These are phyloP conservation scores for Drosophila orosa DNA, from an alignment of 1,140 invertebrate genomes.

Conservation along the genomic window DNA sequence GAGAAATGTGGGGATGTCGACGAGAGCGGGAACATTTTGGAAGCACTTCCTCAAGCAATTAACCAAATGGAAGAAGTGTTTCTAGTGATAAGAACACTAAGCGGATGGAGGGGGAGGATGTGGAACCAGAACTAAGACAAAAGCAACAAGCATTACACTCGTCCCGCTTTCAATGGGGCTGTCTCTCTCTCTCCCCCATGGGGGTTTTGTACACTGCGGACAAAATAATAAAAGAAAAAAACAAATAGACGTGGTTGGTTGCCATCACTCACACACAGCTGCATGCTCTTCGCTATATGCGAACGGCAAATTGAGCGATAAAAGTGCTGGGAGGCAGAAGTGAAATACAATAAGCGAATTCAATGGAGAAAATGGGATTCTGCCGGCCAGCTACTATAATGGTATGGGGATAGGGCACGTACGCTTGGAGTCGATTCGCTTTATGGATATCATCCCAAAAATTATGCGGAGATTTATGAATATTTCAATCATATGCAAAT, in stretches of 20 bases:
- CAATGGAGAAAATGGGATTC: slow-evolving; percentile 32
- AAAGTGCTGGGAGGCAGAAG: slow-evolving; percentile 31
- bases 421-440: slow-evolving; percentile 22
- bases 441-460: slow-evolving; percentile 33
- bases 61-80: slow-evolving; percentile 63
- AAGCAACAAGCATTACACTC: slow-evolving; percentile 15
- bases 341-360: slow-evolving; percentile 39
- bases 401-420: slow-evolving; percentile 26
- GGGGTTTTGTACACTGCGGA: slow-evolving; percentile 30
- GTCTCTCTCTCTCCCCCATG: not conserved
- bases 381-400: slow-evolving; percentile 20
- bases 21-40: not conserved
- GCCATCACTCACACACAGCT: slow-evolving; percentile 20
- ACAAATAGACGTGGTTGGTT: slow-evolving; percentile 50
- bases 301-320: slow-evolving; percentile 51
- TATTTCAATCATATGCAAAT: slow-evolving; percentile 52
- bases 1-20: not conserved
- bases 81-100: slow-evolving; percentile 43
- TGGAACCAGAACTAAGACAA: slow-evolving; percentile 28
- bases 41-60: slow-evolving; percentile 74
- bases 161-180: slow-evolving; percentile 10
- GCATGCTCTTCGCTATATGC: slow-evolving; percentile 1
- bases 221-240: slow-evolving; percentile 56
- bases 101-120: not conserved
- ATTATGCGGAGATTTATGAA: slow-evolving; percentile 41